These are phyloP conservation scores for Microtus montanus DNA, from an alignment of 2,113 vertebrate genomes.

Conservation along the genomic window DNA sequence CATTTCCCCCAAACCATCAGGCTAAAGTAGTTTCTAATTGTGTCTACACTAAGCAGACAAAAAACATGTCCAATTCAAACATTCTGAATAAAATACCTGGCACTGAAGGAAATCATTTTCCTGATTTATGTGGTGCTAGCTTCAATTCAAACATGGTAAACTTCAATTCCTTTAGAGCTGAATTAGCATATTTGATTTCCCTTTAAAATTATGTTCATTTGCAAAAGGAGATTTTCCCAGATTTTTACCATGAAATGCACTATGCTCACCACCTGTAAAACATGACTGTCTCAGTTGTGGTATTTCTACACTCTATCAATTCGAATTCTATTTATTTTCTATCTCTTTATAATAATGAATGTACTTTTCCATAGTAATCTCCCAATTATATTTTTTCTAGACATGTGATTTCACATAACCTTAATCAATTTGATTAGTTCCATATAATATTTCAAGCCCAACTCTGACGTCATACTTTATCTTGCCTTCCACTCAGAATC, in stretches of 20 bases:
- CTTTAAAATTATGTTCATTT: constrained; percentile 51
- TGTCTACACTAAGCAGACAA: constrained; percentile 32
- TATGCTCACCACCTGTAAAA: constrained; percentile 9
- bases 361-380: not conserved
- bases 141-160: constrained; percentile 48
- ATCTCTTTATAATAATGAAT: not conserved
- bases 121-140: not conserved
- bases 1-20: constrained; percentile 45
- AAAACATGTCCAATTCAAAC: constrained; percentile 43
- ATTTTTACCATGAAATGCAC: constrained; percentile 24
- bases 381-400: not conserved
- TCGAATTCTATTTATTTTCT: constrained; percentile 32
- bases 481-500: not conserved
- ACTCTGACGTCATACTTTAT: not conserved
- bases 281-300: not conserved
- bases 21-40: constrained; percentile 50
- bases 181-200: not conserved
- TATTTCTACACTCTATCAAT: not conserved
- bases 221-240: constrained; percentile 19
- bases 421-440: constrained; percentile 13
- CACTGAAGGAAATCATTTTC: constrained; percentile 25
- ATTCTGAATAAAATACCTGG: constrained; percentile 37
- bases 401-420: constrained; percentile 24
- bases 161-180: constrained; percentile 17
- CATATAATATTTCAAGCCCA: not conserved